Conservation (phyloP, 1,140 invertebrate genomes). For the Armadillidium nasatum region DNA sequence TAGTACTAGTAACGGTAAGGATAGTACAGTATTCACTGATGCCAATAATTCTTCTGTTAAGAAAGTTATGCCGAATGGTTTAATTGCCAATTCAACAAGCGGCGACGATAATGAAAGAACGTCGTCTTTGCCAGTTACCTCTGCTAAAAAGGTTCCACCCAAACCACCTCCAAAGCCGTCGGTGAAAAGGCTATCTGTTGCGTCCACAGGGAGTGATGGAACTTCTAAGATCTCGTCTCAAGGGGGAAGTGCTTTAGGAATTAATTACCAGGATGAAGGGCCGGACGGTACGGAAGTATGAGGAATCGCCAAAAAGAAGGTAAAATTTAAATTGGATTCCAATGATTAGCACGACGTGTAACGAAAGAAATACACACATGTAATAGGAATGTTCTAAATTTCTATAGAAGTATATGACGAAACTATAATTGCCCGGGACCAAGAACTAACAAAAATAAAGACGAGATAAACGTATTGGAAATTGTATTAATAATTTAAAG, state of each 20-base stretch:
- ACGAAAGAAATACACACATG: too few species aligned
- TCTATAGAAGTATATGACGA: too few species aligned
- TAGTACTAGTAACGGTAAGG: slow-evolving; percentile 28
- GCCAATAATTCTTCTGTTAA: slow-evolving; percentile 4
- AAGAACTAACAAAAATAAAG: too few species aligned
- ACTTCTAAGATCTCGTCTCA: slow-evolving; percentile 33
- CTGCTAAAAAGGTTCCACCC: slow-evolving; percentile 47
- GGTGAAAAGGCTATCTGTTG: slow-evolving; percentile 40
- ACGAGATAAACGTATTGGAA: too few species aligned
- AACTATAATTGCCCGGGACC: too few species aligned
- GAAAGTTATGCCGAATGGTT: neutral
- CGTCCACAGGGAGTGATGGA: slow-evolving; percentile 30
- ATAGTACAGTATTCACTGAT: too few species aligned
- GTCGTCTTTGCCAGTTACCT: slow-evolving; percentile 11
- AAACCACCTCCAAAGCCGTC: slow-evolving; percentile 48
- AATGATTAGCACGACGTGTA: too few species aligned
- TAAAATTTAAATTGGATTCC: neutral
- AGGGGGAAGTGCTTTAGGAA: slow-evolving; percentile 31
- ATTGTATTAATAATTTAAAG: too few species aligned
- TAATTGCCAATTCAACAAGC: slow-evolving; percentile 7
- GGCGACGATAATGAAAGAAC: neutral
- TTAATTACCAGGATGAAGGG: slow-evolving; percentile 42
- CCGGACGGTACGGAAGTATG: slow-evolving; percentile 48
- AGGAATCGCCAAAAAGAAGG: slow-evolving; percentile 10
- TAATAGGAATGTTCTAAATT: too few species aligned